Evolutionary conservation across 35 echinoderm and acorn worm genomes (phyloP).

Genomic region (Hemicentrotus pulcherrimus): DNA sequence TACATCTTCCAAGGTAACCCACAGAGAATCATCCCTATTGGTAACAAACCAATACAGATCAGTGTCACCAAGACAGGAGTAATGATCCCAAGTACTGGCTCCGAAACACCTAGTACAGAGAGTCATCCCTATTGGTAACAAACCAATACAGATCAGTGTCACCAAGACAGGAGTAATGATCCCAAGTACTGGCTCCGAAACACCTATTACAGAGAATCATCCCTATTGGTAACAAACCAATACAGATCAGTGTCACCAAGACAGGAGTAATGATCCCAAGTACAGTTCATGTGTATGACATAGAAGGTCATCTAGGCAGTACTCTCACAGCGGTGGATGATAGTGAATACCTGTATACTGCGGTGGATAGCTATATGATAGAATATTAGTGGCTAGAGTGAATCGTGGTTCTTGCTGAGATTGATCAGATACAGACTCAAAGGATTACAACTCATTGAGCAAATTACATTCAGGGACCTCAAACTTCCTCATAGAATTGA

Average conservation of each 20-base stretch:
- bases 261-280: constrained; percentile 6
- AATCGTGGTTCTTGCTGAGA: not conserved
- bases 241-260: not conserved
- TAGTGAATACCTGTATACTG: not conserved
- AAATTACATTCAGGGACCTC: not conserved
- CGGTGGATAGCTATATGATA: not conserved
- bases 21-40: not conserved
- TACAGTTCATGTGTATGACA: not conserved
- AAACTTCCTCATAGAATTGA: not conserved
- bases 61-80: not conserved
- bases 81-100: constrained; percentile 21
- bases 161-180: constrained; percentile 4
- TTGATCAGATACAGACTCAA: not conserved
- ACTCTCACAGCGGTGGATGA: not conserved
- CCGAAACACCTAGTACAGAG: not conserved
- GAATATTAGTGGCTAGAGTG: not conserved
- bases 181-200: not conserved
- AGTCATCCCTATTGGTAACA: not conserved
- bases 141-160: not conserved
- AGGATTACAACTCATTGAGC: not conserved
- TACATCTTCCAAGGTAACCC: not conserved
- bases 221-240: not conserved
- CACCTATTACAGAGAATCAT: not conserved
- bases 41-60: not conserved
- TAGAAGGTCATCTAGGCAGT: not conserved